Evolutionary conservation across 92 coral and sea anemone genomes (phyloP).

Genomic region (Bergia puertoricense): DNA sequence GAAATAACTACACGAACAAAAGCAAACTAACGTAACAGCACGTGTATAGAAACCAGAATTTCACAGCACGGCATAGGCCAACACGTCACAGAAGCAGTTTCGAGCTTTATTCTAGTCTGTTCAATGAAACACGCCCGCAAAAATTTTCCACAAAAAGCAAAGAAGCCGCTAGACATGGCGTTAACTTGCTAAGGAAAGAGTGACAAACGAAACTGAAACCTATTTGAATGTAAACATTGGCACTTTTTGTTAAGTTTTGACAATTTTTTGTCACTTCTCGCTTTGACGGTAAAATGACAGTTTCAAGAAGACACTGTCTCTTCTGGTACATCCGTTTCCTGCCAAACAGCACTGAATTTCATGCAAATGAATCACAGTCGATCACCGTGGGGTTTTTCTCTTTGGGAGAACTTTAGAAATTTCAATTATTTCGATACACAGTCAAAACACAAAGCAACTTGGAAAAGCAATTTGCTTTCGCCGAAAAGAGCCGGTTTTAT

Average conservation of each 20-base stretch:
- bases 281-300: constrained; percentile 47
- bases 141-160: not conserved
- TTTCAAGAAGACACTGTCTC: constrained; percentile 40
- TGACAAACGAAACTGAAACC: constrained; percentile 7
- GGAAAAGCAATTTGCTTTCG: not conserved
- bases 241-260: constrained; percentile 21
- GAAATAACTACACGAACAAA: constrained; percentile 35
- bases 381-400: constrained; percentile 38
- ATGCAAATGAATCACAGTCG: constrained; percentile 45
- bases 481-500: not conserved
- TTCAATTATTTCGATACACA: constrained; percentile 29
- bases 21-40: constrained; percentile 10
- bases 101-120: not conserved
- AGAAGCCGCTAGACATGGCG: not conserved
- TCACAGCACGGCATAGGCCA: constrained; percentile 22
- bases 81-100: constrained; percentile 12
- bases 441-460: constrained; percentile 26
- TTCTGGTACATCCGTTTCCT: constrained; percentile 44
- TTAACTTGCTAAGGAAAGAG: not conserved
- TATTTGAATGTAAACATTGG: constrained; percentile 27
- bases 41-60: constrained; percentile 35
- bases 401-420: constrained; percentile 44
- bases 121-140: not conserved
- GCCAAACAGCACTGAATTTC: constrained; percentile 7
- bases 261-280: constrained; percentile 40